These are phyloP conservation scores for Chiroxiphia lanceolata DNA, from an alignment of 2,797 vertebrate species.

Conservation along the genomic window DNA sequence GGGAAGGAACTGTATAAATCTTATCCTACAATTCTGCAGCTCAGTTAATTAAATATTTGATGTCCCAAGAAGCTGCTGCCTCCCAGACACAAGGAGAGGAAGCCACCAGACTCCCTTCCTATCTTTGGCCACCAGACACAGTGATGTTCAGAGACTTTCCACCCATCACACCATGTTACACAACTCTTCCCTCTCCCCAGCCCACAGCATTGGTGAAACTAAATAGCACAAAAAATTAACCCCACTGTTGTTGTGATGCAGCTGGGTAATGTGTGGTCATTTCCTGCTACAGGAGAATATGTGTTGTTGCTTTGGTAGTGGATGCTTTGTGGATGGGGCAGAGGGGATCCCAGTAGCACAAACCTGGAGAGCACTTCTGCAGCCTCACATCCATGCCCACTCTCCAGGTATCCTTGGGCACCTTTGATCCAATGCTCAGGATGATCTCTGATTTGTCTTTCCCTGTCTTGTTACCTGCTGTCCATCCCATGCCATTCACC, in stretches of 20 bases:
- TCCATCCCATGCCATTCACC: neutral
- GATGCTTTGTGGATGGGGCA: neutral
- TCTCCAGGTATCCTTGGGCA: neutral
- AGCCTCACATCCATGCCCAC: neutral
- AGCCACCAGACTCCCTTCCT: neutral
- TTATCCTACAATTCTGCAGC: neutral
- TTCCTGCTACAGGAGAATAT: neutral
- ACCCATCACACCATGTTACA: neutral
- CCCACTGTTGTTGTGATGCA: neutral
- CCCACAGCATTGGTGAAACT: neutral
- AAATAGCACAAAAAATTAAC: slow-evolving; percentile 15
- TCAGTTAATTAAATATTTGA: slow-evolving; percentile 11
- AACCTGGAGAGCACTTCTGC: neutral
- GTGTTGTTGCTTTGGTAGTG: neutral
- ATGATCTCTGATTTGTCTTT: neutral
- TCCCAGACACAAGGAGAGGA: neutral
- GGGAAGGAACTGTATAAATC: neutral
- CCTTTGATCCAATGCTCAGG: neutral
- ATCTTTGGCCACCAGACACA: neutral
- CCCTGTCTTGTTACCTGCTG: neutral
- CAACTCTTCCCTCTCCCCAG: slow-evolving; percentile 3
- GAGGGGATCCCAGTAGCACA: neutral
- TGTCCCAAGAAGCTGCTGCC: neutral
- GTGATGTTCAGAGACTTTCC: slow-evolving; percentile 6
- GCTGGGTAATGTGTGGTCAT: neutral